phyloP scores from a whole-genome alignment of 2,113 vertebrate species.

The Rallus limicola region DNA sequence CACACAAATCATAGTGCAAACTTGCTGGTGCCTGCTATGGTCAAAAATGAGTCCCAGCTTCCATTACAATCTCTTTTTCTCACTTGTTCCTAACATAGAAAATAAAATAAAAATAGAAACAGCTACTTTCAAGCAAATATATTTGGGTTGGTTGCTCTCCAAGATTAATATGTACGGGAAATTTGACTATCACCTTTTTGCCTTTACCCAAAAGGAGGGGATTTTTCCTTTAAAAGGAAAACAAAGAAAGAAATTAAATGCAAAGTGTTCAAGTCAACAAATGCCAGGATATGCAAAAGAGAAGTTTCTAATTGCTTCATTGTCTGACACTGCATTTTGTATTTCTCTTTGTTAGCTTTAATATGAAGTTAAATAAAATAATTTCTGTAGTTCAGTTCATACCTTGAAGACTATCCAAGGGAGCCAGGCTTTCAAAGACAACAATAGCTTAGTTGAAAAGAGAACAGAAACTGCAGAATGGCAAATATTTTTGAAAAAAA shows the following conservation, averaged over 20 bases:
- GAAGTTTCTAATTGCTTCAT: neutral
- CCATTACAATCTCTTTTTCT: neutral
- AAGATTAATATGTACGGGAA: neutral
- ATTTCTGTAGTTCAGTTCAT: neutral
- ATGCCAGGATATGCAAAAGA: neutral
- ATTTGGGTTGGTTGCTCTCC: neutral
- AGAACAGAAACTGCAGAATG: neutral
- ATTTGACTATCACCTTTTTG: neutral
- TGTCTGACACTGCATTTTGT: neutral
- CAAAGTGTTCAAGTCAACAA: neutral
- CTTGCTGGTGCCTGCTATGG: neutral
- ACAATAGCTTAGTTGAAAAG: neutral
- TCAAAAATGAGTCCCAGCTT: neutral
- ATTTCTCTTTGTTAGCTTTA: neutral
- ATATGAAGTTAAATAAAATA: neutral
- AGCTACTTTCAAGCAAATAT: neutral
- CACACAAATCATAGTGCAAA: conserved; percentile 7
- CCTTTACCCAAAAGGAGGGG: neutral
- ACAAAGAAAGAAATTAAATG: neutral
- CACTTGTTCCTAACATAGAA: neutral
- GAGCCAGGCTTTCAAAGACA: neutral
- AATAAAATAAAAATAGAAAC: neutral
- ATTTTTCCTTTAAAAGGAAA: neutral
- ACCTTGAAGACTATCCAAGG: neutral
- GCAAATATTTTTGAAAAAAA: neutral